phyloP scores from a whole-genome alignment of 2,888 invertebrate genomes.

The Branchipolynoe longqiensis region DNA sequence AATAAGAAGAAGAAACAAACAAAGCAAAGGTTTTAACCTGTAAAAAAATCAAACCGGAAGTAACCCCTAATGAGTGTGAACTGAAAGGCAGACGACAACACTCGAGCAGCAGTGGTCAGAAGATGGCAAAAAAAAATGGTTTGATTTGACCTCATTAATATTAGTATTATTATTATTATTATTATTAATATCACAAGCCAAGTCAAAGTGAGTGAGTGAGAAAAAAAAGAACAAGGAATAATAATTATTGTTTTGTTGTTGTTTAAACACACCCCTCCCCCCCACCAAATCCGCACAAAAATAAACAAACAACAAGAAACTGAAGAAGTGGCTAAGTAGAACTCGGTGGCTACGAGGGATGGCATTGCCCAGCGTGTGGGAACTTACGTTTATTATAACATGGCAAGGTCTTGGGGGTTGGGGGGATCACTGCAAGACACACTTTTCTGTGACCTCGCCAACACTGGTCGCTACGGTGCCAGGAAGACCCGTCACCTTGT shows the following conservation, averaged over 20 bases:
- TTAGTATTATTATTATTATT: too few species aligned
- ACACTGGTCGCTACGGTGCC: conserved; percentile 78
- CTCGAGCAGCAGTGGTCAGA: conserved; percentile 41
- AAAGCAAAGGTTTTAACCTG: not conserved
- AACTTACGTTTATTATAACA: conserved; percentile 9
- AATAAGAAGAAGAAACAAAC: not conserved
- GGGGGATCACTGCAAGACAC: conserved; percentile 77
- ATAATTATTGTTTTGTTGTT: too few species aligned
- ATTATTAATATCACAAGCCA: too few species aligned
- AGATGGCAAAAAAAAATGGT: too few species aligned
- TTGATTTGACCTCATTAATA: too few species aligned
- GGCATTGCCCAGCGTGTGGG: too few species aligned
- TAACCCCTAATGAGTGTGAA: conserved; percentile 27
- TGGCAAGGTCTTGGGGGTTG: conserved; percentile 41
- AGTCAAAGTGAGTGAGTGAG: too few species aligned
- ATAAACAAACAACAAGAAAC: conserved; percentile 6
- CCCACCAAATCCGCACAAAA: not conserved
- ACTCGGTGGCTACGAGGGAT: not conserved
- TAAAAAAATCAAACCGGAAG: too few species aligned
- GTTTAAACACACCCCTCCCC: too few species aligned
- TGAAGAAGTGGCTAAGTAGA: not conserved
- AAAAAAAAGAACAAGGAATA: too few species aligned
- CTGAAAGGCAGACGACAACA: conserved; percentile 26
- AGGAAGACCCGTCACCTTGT: conserved; percentile 80
- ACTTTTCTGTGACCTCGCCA: conserved; percentile 80